A percentile compares a stretch with the other conserved stretches of the same genome.
phyloP scores from a whole-genome alignment of 2,113 vertebrate species.

The Brachyistius frenatus region DNA sequence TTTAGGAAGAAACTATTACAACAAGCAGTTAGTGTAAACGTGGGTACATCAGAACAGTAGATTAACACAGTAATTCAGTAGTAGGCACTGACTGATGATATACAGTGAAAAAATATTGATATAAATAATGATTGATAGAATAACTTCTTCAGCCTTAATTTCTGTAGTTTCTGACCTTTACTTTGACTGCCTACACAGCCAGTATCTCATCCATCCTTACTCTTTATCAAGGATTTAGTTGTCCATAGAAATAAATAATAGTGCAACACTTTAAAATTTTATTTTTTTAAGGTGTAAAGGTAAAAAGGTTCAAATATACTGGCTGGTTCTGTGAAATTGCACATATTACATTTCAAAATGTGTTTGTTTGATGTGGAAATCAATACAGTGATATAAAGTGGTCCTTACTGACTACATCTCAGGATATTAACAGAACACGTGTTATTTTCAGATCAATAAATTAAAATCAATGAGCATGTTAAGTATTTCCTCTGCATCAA shows the following conservation, averaged over 20 bases:
- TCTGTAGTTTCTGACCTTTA: conserved; percentile 15
- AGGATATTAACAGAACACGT: too few relatives aligned
- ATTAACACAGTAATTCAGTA: too few relatives aligned
- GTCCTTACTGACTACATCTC: too few relatives aligned
- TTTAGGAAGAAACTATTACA: too few relatives aligned
- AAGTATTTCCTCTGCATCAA: background rate
- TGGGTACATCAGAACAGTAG: too few relatives aligned
- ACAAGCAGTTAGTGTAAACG: too few relatives aligned
- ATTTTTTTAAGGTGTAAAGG: background rate
- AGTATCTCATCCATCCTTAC: conserved; percentile 8
- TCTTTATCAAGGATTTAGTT: conserved; percentile 43
- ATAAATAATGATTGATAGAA: background rate
- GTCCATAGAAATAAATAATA: conserved; percentile 23
- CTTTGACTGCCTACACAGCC: conserved; percentile 21
- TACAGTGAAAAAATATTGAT: background rate
- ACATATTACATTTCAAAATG: background rate
- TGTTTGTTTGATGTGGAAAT: too few relatives aligned
- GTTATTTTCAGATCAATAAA: too few relatives aligned
- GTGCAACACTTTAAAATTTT: background rate
- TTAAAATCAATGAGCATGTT: too few relatives aligned
- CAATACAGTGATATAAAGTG: too few relatives aligned
- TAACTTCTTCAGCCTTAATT: conserved; percentile 18
- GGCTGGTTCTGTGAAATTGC: background rate
- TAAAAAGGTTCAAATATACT: background rate
- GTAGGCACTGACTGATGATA: too few relatives aligned